Evolutionary conservation across 2,888 invertebrate species (phyloP).

Genomic region (Sarcophaga rosellei): DNA sequence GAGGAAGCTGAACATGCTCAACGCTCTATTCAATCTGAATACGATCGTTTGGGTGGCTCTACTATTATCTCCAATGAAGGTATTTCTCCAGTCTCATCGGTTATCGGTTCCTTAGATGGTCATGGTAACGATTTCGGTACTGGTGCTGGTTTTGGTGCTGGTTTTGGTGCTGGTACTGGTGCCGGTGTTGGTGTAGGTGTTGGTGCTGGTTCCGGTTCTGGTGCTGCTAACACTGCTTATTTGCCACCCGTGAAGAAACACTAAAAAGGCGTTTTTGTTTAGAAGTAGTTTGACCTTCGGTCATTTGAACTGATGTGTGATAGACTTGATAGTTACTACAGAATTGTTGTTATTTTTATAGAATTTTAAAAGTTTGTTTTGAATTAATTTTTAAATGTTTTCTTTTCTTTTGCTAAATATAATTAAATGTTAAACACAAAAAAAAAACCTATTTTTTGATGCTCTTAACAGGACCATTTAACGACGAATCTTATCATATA

Average conservation of each 20-base stretch:
- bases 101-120: constrained; percentile 69
- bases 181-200: constrained; percentile 27
- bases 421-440: background rate
- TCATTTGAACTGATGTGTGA: constrained; percentile 49
- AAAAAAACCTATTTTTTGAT: background rate
- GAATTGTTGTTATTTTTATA: constrained; percentile 37
- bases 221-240: constrained; percentile 48
- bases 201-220: background rate
- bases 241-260: constrained; percentile 65
- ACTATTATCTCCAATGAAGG: constrained; percentile 71
- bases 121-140: constrained; percentile 30
- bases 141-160: background rate
- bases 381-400: constrained; percentile 13
- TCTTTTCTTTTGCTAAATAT: background rate
- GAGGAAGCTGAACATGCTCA: constrained; percentile 73
- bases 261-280: constrained; percentile 23
- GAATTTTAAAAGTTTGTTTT: constrained; percentile 12
- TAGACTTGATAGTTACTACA: constrained; percentile 34
- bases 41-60: constrained; percentile 71
- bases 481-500: too few species aligned
- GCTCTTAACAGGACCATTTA: too few species aligned
- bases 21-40: constrained; percentile 71
- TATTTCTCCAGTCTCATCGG: constrained; percentile 69
- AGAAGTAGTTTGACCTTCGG: constrained; percentile 35
- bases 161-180: constrained; percentile 41